Base-by-base conservation (phyloP, 1,140 invertebrate species). In the Drosophila pseudoobscura region DNA sequence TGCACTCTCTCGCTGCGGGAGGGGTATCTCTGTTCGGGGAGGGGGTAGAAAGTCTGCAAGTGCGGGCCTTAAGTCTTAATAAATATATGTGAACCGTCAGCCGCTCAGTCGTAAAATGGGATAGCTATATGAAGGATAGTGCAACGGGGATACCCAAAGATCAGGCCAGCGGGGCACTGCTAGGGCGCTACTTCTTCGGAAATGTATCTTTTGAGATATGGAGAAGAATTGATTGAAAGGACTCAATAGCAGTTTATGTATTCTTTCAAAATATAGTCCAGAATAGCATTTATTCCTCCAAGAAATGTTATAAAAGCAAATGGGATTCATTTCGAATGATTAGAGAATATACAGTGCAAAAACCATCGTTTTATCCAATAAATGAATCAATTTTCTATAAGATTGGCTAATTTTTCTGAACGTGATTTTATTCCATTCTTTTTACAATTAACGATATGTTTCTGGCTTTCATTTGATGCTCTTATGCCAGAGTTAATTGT, bases 11-110 rank as follows among this genome's bases (percentile, higher is more conserved):
- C 44, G 47, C 49, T 49, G 31, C 24, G 53, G 31, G 20, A 6
- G n/a, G n/a, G 17, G 17, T n/a, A 3, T 24, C 6, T 11, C 13
- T 4, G 13, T 3, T 20, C 7, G 13, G 43, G 17, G 31, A 4
- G 24, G 31, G 56, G 26, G 44, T 47, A 22, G 39, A 66, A 50
- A 49, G 55, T 47, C 58, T 52, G 45, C 64, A 77, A 63, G 53
- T 71, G 70, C 72, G 75, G 35, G 69, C 58, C 75, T 77, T 75
- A 87, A 88, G 83, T 82, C 82, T 87, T 78, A 88, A 87, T 87
- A 87, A 78, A 82, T 78, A 75, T 75, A 82, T 71, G 47, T 61
- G 74, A 78, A 64, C 57, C 69, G 65, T 72, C 62, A 69, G 61
- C 50, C 50, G 15, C 15, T 46, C 44, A 59, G 54, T 85, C 83